Conservation (phyloP, 2,797 vertebrate genomes). For the Labroides dimidiatus region DNA sequence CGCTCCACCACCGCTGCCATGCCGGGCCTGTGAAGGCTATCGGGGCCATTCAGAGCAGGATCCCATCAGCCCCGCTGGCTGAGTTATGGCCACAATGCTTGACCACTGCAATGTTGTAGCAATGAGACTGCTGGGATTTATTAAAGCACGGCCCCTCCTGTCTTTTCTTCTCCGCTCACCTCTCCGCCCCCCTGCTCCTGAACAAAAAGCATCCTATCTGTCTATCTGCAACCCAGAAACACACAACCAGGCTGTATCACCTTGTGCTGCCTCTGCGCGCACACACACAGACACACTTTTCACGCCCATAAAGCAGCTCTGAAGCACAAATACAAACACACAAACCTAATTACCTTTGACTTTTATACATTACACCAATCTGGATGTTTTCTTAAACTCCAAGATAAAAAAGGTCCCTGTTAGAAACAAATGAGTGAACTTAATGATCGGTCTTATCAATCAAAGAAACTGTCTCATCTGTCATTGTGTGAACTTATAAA, state of each 20-base stretch:
- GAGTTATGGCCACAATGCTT: slow-evolving; percentile 74
- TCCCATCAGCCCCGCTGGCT: slow-evolving; percentile 76
- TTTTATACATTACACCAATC: too few species aligned
- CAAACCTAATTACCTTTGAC: too few species aligned
- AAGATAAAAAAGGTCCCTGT: too few species aligned
- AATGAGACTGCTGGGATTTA: slow-evolving; percentile 74
- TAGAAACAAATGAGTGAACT: too few species aligned
- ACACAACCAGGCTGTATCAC: slow-evolving; percentile 41
- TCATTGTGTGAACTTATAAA: too few species aligned
- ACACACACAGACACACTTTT: slow-evolving; percentile 2
- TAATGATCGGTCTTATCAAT: too few species aligned
- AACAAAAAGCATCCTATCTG: slow-evolving; percentile 51
- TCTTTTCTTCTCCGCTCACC: slow-evolving; percentile 60
- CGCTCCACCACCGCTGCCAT: slow-evolving; percentile 46
- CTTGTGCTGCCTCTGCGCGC: slow-evolving; percentile 27
- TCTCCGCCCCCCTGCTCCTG: slow-evolving; percentile 32
- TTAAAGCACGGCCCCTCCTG: slow-evolving; percentile 56
- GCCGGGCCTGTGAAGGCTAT: slow-evolving; percentile 77
- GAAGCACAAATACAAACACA: too few species aligned
- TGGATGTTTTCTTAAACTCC: background rate
- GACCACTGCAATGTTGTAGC: slow-evolving; percentile 75
- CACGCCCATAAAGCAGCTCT: background rate
- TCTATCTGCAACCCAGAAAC: slow-evolving; percentile 51
- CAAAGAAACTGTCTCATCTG: too few species aligned
- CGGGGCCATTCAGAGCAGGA: slow-evolving; percentile 73